Base-by-base conservation (phyloP, 2,888 invertebrate species). In the Parapristionchus giblindavisi region DNA sequence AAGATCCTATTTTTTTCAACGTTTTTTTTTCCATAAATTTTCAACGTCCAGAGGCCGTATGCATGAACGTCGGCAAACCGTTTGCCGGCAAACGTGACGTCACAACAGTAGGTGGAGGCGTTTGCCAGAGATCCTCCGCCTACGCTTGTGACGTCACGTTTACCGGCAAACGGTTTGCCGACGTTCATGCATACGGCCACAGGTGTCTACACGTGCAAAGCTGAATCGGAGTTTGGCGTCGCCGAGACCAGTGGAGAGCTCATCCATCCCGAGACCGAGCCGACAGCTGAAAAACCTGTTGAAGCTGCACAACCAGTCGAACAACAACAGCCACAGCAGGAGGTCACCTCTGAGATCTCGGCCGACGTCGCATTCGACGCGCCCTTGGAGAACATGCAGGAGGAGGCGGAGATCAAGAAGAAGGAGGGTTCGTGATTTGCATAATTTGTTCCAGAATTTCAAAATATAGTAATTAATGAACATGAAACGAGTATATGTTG, bases 141-240 rank as follows among this genome's bases (percentile, higher is more conserved):
- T n/a, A n/a, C n/a, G n/a, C n/a, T n/a, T n/a, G n/a, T n/a, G n/a
- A n/a, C n/a, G n/a, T n/a, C n/a, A n/a, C n/a, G n/a, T n/a, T n/a
- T n/a, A n/a, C n/a, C n/a, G n/a, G 52, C 1, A 63, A 43, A 29
- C 40, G 0, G 2, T 3, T 27, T 0, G 1, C 21, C 27, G 27
- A 43, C 17, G 17, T 17, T 54, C 6, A n/a, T 54, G 6, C 8
- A n/a, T 24, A n/a, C 6, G n/a, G 6, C 54, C 63, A 8, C 72
- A 68, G 83, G 81, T 11, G 78, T 82, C 34, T 83, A 83, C 77
- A 81, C 82, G 11, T 83, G 83, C 48, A 79, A 77, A 17, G 82
- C 79, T 11, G 83, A 83, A 52, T 80, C 81, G 6, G 83, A 83
- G 40, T 82, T 81, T 52, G 83, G 83, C 29, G 77, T 83, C 6